Percentiles rank a stretch among this genome's conserved stretches.
Evolutionary conservation across 2,797 vertebrate genomes (phyloP).

Genomic region (Epinephelus malabaricus): DNA sequence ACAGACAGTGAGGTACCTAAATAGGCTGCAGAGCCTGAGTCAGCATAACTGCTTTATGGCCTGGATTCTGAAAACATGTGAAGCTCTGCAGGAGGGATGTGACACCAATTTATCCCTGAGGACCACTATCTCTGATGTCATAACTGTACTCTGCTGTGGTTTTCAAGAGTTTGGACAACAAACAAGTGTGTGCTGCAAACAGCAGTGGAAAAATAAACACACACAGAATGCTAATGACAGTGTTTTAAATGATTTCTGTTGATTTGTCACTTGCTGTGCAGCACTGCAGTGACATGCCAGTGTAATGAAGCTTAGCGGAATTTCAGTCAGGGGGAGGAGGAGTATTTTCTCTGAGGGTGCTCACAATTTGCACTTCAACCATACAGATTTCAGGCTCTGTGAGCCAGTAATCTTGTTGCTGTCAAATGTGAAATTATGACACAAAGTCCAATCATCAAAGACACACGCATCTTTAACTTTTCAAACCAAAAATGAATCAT

Average conservation of each 20-base stretch:
- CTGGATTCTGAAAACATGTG: slow-evolving; percentile 34
- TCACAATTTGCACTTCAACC: not conserved
- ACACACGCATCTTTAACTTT: too few relatives aligned
- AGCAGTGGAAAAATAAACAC: not conserved
- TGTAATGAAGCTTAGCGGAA: not conserved
- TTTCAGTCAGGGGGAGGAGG: not conserved
- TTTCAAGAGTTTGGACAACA: not conserved
- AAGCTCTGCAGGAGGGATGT: slow-evolving; percentile 14
- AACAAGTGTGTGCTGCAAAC: not conserved
- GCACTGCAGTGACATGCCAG: not conserved
- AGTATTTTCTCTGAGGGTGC: not conserved
- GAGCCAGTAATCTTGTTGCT: too few relatives aligned
- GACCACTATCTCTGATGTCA: slow-evolving; percentile 7
- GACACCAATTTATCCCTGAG: slow-evolving; percentile 22
- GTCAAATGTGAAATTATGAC: too few relatives aligned
- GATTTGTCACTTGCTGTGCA: not conserved
- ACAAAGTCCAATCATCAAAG: too few relatives aligned
- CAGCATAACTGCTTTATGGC: slow-evolving; percentile 4
- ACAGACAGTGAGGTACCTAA: not conserved
- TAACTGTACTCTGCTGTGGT: not conserved
- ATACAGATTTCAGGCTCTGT: too few relatives aligned
- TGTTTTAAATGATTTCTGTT: not conserved
- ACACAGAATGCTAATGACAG: not conserved
- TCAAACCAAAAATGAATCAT: too few relatives aligned
- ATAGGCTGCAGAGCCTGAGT: slow-evolving; percentile 7